Evolutionary conservation across 2,888 invertebrate genomes (phyloP).

Genomic region (Toxonevra muliebris): DNA sequence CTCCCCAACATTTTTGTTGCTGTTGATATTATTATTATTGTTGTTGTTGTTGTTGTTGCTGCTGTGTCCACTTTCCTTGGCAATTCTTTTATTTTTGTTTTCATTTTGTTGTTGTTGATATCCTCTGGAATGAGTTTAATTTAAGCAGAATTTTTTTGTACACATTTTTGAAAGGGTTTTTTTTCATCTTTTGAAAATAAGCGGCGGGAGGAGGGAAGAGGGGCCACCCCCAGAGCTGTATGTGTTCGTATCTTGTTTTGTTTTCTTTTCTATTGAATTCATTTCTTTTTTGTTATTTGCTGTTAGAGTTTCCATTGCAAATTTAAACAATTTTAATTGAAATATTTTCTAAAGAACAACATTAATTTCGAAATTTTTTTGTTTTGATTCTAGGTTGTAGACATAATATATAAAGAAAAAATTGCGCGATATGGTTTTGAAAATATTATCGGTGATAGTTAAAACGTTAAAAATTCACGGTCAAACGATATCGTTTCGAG

Average conservation of each 20-base stretch:
- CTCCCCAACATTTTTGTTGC: neutral
- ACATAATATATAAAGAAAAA: too few species aligned
- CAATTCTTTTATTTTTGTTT: constrained; percentile 12
- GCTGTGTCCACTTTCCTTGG: constrained; percentile 22
- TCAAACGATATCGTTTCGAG: too few species aligned
- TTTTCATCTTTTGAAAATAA: constrained; percentile 9
- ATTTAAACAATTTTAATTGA: constrained; percentile 25
- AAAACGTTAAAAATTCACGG: too few species aligned
- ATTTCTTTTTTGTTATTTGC: neutral
- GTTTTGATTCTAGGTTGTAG: too few species aligned
- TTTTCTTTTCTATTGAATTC: neutral
- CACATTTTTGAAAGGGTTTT: constrained; percentile 5
- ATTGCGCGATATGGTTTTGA: too few species aligned
- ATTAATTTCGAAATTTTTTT: neutral
- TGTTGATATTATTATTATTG: neutral
- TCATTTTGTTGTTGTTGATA: neutral
- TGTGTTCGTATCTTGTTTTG: constrained; percentile 2
- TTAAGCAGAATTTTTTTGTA: neutral
- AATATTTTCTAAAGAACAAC: constrained; percentile 3
- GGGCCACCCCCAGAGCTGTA: neutral
- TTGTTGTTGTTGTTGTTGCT: constrained; percentile 11
- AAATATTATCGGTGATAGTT: too few species aligned
- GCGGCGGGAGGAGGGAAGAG: neutral
- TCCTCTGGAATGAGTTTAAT: constrained; percentile 2
- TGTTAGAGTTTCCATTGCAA: neutral